phyloP scores from a whole-genome alignment of 2,888 invertebrate species.

The Dryocosmus kuriphilus region DNA sequence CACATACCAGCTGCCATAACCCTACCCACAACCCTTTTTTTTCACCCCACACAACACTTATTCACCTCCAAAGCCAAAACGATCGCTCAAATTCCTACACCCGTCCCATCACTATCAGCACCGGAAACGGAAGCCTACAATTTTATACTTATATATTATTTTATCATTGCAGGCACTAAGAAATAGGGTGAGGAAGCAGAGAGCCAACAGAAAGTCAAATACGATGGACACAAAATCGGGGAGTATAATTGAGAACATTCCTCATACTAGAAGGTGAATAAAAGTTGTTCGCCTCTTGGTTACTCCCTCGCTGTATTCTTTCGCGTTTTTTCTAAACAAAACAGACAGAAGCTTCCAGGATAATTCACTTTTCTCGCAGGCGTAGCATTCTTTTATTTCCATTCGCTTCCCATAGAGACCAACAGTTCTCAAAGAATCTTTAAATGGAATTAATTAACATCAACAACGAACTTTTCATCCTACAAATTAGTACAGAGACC shows the following conservation, averaged over 20 bases:
- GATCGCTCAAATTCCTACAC: no score
- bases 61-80: no score
- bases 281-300: conserved; percentile 43
- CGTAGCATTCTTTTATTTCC: conserved; percentile 58
- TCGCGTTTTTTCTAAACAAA: conserved; percentile 26
- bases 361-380: conserved; percentile 58
- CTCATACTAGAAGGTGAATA: conserved; percentile 83
- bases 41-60: no score
- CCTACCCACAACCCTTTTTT: no score
- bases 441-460: conserved; percentile 22
- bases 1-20: no score
- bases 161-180: conserved; percentile 85
- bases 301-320: conserved; percentile 43
- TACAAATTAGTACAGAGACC: background rate
- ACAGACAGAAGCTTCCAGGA: conserved; percentile 47
- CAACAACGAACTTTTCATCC: conserved; percentile 7
- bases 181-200: conserved; percentile 89
- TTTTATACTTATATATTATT: no score
- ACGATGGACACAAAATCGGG: conserved; percentile 86
- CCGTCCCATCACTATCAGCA: no score
- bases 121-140: no score
- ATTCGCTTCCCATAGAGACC: conserved; percentile 11
- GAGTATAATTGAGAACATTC: conserved; percentile 93
- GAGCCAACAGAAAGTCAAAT: conserved; percentile 89
- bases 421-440: conserved; percentile 3